Evolutionary conservation across 2,113 vertebrate genomes (phyloP).

Genomic region (Pseudolaguvia tuberculata): DNA sequence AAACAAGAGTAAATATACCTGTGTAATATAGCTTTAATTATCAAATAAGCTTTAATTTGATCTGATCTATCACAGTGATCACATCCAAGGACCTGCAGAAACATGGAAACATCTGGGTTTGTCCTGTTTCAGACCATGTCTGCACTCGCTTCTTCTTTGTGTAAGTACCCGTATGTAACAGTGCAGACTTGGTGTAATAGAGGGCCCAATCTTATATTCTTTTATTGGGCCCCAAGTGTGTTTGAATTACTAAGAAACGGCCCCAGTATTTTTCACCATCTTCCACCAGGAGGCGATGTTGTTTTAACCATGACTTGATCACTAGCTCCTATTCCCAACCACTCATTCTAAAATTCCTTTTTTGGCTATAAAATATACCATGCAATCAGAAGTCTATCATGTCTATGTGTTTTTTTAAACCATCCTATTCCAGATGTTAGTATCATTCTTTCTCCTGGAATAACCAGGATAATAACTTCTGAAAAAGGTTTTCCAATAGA

Average conservation of each 20-base stretch:
- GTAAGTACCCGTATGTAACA: slow-evolving; percentile 71
- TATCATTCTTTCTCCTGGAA: no score
- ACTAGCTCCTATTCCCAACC: neutral
- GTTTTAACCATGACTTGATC: neutral
- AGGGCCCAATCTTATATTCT: no score
- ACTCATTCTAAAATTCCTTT: neutral
- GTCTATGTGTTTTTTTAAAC: neutral
- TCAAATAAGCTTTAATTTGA: neutral
- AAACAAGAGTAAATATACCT: neutral
- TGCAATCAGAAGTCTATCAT: neutral
- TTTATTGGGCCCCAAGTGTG: neutral
- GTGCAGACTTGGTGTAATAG: neutral
- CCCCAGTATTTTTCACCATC: no score
- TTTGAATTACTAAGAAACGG: neutral
- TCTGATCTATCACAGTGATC: slow-evolving; percentile 76
- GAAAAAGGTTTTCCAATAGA: no score
- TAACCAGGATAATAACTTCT: no score
- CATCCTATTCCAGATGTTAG: neutral
- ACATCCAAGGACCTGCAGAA: slow-evolving; percentile 99
- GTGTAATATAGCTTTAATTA: no score
- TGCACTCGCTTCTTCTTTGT: slow-evolving; percentile 99
- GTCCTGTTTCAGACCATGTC: slow-evolving; percentile 96
- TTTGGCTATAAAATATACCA: neutral
- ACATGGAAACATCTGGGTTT: slow-evolving; percentile 99
- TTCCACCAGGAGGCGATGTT: slow-evolving; percentile 9